A percentile compares a stretch with the other conserved stretches of the same genome.
Conservation (phyloP, 1,140 invertebrate genomes). For the Cecropterus lyciades region DNA sequence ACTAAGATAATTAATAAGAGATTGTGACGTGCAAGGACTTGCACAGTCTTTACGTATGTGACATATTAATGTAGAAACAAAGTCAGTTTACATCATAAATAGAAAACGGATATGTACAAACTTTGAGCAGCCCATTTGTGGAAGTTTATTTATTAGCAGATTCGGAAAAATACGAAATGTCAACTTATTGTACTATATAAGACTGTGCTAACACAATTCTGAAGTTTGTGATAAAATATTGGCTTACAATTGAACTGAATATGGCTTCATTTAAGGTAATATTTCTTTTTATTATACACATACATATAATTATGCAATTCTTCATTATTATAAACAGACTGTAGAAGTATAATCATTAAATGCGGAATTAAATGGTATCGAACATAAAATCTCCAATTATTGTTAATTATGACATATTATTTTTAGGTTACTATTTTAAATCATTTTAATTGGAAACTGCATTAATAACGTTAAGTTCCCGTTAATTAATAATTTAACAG, state of each 20-base stretch:
- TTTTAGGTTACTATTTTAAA: not conserved
- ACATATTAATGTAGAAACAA: too few relatives aligned
- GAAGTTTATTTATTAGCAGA: slow-evolving; percentile 7
- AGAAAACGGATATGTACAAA: slow-evolving; percentile 4
- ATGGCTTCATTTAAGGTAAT: slow-evolving; percentile 25
- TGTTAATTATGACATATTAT: too few relatives aligned
- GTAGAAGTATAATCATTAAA: too few relatives aligned
- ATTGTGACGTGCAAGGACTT: too few relatives aligned
- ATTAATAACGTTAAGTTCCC: too few relatives aligned
- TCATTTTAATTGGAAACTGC: not conserved
- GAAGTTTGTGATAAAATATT: not conserved
- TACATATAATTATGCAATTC: too few relatives aligned
- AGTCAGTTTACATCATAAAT: too few relatives aligned
- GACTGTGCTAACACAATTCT: not conserved
- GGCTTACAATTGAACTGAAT: not conserved
- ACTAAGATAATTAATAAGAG: too few relatives aligned
- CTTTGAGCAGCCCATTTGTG: slow-evolving; percentile 8
- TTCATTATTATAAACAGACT: too few relatives aligned
- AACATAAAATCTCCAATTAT: too few relatives aligned
- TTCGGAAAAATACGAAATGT: not conserved
- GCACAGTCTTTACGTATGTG: too few relatives aligned
- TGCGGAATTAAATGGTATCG: too few relatives aligned
- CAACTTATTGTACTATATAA: slow-evolving; percentile 8
- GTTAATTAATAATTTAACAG: not conserved
- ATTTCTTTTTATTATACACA: not conserved